A percentile compares a stretch with the other conserved stretches of the same genome.
These are phyloP conservation scores for Hepsetus odoe DNA, from an alignment of 2,113 vertebrate species.

Conservation along the genomic window DNA sequence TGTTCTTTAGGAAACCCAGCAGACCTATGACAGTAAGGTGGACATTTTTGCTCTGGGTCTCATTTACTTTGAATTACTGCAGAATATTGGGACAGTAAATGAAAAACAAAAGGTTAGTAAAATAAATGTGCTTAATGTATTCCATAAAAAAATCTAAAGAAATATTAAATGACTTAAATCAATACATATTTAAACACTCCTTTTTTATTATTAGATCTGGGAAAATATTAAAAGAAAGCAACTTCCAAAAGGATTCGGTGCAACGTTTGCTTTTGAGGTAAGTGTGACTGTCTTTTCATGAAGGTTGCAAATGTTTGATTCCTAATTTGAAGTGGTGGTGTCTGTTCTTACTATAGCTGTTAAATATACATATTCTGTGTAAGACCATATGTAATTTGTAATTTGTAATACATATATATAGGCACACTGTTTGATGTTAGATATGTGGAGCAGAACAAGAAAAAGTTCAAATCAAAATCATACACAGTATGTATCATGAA, in stretches of 20 bases:
- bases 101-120: constrained; percentile 63
- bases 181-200: neutral
- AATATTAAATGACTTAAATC: neutral
- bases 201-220: constrained; percentile 55
- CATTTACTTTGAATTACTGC: constrained; percentile 84
- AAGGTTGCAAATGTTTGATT: neutral
- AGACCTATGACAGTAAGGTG: constrained; percentile 77
- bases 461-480: no score
- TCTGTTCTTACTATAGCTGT: neutral
- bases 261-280: constrained; percentile 63
- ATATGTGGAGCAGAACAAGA: no score
- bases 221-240: neutral
- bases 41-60: constrained; percentile 88
- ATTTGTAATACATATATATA: no score
- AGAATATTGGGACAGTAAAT: neutral
- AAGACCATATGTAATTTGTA: no score
- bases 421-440: no score
- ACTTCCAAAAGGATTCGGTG: constrained; percentile 58
- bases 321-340: no score
- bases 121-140: neutral
- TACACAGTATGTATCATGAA: no score
- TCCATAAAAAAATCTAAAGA: neutral
- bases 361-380: neutral
- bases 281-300: neutral
- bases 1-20: constrained; percentile 7